Percentiles rank a stretch among this genome's conserved stretches.
These are phyloP conservation scores for Microplitis manilae DNA, from an alignment of 2,888 invertebrate genomes.

Conservation along the genomic window DNA sequence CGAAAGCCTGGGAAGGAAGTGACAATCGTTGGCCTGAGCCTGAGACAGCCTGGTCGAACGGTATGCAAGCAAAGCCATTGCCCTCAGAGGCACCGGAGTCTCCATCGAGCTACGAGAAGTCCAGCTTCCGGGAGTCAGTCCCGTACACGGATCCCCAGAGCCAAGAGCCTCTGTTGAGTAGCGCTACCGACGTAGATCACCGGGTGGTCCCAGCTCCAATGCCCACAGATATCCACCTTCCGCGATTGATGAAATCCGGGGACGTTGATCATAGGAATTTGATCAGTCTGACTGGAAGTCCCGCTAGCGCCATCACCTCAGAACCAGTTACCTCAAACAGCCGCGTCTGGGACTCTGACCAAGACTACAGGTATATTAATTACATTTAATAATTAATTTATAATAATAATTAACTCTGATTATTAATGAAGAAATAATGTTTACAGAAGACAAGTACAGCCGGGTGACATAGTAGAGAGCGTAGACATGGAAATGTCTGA, in stretches of 20 bases:
- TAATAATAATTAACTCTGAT: not conserved
- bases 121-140: constrained; percentile 75
- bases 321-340: constrained; percentile 54
- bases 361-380: constrained; percentile 65
- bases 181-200: constrained; percentile 69
- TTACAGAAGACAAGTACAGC: constrained; percentile 52
- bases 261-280: constrained; percentile 89
- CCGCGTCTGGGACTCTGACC: constrained; percentile 66
- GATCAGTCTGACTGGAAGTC: constrained; percentile 86
- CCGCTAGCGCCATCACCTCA: constrained; percentile 66
- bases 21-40: constrained; percentile 65
- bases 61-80: constrained; percentile 55
- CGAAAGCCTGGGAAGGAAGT: constrained; percentile 49
- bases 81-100: constrained; percentile 78
- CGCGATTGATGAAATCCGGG: constrained; percentile 67
- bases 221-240: constrained; percentile 61
- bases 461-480: constrained; percentile 82
- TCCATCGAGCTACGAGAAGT: constrained; percentile 78
- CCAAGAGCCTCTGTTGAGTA: constrained; percentile 65
- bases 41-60: constrained; percentile 62
- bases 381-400: not conserved
- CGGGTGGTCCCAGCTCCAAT: constrained; percentile 67
- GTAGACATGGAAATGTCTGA: constrained; percentile 92
- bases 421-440: constrained; percentile 7
- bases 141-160: constrained; percentile 77